Evolutionary conservation across 2,888 invertebrate genomes (phyloP).

Genomic region (Tyria jacobaeae): DNA sequence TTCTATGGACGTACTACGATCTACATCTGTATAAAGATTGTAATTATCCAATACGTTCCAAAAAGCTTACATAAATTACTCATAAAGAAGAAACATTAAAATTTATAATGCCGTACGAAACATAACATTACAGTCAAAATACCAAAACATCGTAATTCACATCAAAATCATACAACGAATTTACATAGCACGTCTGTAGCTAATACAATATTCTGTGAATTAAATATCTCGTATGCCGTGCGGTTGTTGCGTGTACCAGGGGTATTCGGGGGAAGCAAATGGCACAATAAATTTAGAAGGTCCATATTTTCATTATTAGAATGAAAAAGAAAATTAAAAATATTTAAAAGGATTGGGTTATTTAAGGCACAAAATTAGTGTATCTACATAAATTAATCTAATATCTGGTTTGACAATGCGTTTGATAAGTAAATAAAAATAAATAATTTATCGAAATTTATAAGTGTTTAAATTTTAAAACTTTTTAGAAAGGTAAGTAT

Average conservation of each 20-base stretch:
- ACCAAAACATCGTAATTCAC: conserved; percentile 20
- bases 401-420: too few relatives aligned
- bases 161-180: conserved; percentile 27
- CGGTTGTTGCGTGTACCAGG: conserved; percentile 11
- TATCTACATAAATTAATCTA: too few relatives aligned
- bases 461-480: not conserved
- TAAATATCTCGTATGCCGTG: conserved; percentile 14
- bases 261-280: conserved; percentile 5
- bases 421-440: too few relatives aligned
- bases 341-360: not conserved
- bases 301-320: not conserved
- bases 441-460: too few relatives aligned
- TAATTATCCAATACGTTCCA: not conserved
- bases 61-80: not conserved
- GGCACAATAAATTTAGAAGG: conserved; percentile 1
- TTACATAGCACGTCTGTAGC: conserved; percentile 21
- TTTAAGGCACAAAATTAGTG: too few relatives aligned
- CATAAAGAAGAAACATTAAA: conserved; percentile 11
- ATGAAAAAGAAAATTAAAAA: not conserved
- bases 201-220: conserved; percentile 44
- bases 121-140: conserved; percentile 11
- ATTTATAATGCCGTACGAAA: conserved; percentile 6
- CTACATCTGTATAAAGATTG: not conserved
- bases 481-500: not conserved
- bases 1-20: too few relatives aligned